These are phyloP conservation scores for Rhingia rostrata DNA, from an alignment of 2,888 invertebrate species.

Conservation along the genomic window DNA sequence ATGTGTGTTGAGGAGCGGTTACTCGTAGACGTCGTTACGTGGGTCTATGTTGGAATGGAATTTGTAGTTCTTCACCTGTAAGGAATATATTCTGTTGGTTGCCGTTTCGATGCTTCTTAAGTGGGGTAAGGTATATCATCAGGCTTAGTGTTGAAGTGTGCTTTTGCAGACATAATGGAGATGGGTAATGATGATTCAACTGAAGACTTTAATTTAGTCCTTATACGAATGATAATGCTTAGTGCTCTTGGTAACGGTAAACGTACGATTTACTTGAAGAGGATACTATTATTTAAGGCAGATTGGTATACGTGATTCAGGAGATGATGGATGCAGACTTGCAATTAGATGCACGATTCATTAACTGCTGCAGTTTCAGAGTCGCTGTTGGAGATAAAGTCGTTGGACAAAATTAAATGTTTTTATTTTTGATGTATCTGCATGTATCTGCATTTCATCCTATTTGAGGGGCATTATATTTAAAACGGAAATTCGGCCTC, in stretches of 20 bases:
- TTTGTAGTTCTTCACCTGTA: conserved; percentile 46
- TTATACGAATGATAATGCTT: conserved; percentile 11
- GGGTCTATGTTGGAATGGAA: conserved; percentile 14
- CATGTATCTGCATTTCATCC: no score
- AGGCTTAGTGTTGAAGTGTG: conserved; percentile 43
- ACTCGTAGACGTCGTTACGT: conserved; percentile 5
- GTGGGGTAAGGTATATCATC: conserved; percentile 24
- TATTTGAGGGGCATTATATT: no score
- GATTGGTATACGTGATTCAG: no score
- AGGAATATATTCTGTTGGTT: conserved; percentile 9
- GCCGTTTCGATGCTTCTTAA: conserved; percentile 24
- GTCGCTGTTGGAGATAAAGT: no score
- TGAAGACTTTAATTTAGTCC: conserved; percentile 50
- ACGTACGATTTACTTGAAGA: conserved; percentile 16
- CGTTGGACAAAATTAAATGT: no score
- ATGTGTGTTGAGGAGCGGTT: conserved; percentile 2
- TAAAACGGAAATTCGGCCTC: no score
- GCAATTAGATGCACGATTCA: no score
- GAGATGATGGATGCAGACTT: no score
- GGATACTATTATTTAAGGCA: background rate
- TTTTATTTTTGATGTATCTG: no score
- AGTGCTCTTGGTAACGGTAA: conserved; percentile 11
- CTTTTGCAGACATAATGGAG: conserved; percentile 46
- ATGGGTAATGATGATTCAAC: conserved; percentile 56
- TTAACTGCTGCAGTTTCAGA: no score